These are phyloP conservation scores for Drosophila glabriapex DNA, from an alignment of 2,888 invertebrate genomes.

Conservation along the genomic window DNA sequence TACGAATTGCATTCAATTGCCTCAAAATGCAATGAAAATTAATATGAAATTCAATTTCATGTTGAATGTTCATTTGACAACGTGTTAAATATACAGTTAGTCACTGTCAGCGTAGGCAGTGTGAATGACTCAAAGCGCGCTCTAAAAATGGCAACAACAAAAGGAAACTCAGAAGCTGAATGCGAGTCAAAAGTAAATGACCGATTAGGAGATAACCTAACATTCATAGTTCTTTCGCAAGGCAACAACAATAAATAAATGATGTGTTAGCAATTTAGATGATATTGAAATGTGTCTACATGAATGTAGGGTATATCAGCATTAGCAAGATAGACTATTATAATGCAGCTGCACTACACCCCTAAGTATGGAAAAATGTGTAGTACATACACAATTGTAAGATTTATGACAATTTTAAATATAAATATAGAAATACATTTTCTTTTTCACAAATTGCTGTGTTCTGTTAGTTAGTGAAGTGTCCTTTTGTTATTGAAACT, in stretches of 20 bases:
- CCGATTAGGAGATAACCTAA: neutral
- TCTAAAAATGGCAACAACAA: constrained; percentile 33
- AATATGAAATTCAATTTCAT: constrained; percentile 42
- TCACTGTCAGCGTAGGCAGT: constrained; percentile 21
- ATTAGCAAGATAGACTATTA: neutral
- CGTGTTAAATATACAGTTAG: constrained; percentile 44
- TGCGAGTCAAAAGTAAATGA: constrained; percentile 7
- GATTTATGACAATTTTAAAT: neutral
- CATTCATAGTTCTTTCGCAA: neutral
- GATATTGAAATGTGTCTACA: neutral
- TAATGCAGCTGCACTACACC: neutral
- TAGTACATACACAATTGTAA: neutral
- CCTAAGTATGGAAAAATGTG: neutral
- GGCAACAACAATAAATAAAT: neutral
- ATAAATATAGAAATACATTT: neutral
- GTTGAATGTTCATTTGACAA: constrained; percentile 12
- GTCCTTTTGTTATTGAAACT: too few species aligned
- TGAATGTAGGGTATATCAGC: neutral
- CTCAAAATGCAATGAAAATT: constrained; percentile 49
- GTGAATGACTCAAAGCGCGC: constrained; percentile 37
- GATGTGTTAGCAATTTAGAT: neutral
- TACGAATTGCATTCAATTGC: constrained; percentile 1
- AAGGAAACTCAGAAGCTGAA: constrained; percentile 8
- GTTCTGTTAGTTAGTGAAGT: too few species aligned
- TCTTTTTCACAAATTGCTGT: neutral